Evolutionary conservation across 2,113 vertebrate genomes (phyloP).

Genomic region (Lepisosteus osseus): DNA sequence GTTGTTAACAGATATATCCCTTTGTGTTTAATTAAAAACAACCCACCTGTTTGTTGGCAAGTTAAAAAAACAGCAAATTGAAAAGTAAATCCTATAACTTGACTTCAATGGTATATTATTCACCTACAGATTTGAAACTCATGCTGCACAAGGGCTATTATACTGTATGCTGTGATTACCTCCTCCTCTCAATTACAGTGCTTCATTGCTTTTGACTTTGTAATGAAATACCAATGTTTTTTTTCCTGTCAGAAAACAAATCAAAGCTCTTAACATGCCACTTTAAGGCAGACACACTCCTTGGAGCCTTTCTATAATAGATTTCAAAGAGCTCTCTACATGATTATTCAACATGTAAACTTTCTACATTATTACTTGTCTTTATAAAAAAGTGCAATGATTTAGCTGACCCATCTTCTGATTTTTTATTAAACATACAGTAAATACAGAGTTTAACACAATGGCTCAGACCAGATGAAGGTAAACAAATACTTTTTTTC

Average conservation of each 20-base stretch:
- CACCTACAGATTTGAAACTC: background rate
- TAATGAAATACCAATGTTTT: background rate
- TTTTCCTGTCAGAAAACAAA: conserved; percentile 10
- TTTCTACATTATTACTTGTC: background rate
- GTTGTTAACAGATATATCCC: too few relatives aligned
- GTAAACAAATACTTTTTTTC: too few relatives aligned
- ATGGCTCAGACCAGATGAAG: conserved; percentile 5
- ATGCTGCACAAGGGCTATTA: background rate
- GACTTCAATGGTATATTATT: too few relatives aligned
- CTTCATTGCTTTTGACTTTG: conserved; percentile 9
- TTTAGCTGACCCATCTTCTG: conserved; percentile 10
- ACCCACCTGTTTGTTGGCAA: too few relatives aligned
- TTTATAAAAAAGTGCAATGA: conserved; percentile 14
- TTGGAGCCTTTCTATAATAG: conserved; percentile 1
- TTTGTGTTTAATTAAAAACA: too few relatives aligned
- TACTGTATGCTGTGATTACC: background rate
- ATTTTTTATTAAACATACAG: background rate
- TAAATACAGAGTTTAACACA: conserved; percentile 11
- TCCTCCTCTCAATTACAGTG: background rate
- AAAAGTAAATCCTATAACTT: too few relatives aligned
- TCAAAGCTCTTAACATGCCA: background rate
- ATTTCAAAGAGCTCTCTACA: background rate
- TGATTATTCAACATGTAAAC: too few relatives aligned
- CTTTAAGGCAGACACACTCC: background rate
- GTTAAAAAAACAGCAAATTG: too few relatives aligned